These are phyloP conservation scores for Pteronotus mesoamericanus DNA, from an alignment of 2,797 vertebrate species.

Conservation along the genomic window DNA sequence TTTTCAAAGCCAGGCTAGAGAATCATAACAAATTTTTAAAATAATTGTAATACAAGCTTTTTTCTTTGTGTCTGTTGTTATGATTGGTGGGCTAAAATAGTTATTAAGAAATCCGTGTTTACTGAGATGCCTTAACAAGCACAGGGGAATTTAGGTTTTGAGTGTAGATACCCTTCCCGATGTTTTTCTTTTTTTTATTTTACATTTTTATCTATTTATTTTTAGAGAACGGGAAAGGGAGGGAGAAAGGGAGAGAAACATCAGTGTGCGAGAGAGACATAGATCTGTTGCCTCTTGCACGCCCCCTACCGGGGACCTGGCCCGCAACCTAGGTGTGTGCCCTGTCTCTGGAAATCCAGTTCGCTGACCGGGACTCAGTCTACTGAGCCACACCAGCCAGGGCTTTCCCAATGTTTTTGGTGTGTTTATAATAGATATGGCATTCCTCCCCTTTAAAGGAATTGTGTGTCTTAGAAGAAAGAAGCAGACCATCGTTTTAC, in stretches of 20 bases:
- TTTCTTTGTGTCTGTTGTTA: not conserved
- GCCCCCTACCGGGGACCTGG: no score
- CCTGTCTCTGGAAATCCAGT: no score
- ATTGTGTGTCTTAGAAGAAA: constrained; percentile 73
- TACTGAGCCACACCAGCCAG: no score
- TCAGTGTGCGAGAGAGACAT: no score
- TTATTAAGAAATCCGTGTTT: constrained; percentile 23
- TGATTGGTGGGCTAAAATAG: not conserved
- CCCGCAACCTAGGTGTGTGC: no score
- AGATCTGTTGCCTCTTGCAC: no score
- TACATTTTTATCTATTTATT: no score
- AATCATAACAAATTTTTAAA: constrained; percentile 1
- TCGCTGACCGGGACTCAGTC: no score
- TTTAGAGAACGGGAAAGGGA: no score
- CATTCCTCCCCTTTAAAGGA: constrained; percentile 68
- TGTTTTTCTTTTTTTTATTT: not conserved
- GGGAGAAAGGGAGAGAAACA: no score
- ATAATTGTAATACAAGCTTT: not conserved
- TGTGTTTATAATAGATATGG: constrained; percentile 50
- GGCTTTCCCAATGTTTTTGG: not conserved
- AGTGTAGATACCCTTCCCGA: not conserved
- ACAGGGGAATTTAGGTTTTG: not conserved
- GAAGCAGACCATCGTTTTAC: constrained; percentile 75
- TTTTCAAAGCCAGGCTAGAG: not conserved
- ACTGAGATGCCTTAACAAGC: constrained; percentile 20